These are phyloP conservation scores for Limnephilus lunatus DNA, from an alignment of 2,888 invertebrate species.

Conservation along the genomic window DNA sequence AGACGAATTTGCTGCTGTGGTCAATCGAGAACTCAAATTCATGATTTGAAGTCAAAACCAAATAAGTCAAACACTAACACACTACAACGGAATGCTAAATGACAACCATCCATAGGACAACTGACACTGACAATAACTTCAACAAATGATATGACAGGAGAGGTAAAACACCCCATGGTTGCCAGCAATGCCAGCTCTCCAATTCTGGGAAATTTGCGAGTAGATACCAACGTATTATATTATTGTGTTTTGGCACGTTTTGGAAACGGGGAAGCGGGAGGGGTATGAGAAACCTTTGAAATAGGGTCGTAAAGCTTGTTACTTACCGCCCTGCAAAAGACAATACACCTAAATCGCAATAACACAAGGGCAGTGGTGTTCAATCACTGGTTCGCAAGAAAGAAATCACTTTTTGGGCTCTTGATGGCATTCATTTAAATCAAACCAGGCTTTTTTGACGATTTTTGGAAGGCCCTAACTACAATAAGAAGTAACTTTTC, in stretches of 20 bases:
- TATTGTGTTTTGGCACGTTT: not conserved
- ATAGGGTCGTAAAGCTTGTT: not conserved
- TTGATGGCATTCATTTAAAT: too few relatives aligned
- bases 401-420: too few relatives aligned
- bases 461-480: too few relatives aligned
- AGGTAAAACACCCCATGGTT: not conserved
- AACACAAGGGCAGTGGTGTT: too few relatives aligned
- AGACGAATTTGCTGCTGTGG: not conserved
- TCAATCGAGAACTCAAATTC: not conserved
- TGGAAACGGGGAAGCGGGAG: not conserved
- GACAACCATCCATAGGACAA: too few relatives aligned
- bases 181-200: not conserved
- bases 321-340: not conserved
- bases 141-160: not conserved
- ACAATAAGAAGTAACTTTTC: too few relatives aligned
- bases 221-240: not conserved
- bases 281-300: not conserved
- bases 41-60: not conserved
- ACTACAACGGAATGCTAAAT: not conserved
- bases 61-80: not conserved
- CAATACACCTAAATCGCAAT: not conserved
- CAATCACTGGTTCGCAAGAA: too few relatives aligned
- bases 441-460: too few relatives aligned
- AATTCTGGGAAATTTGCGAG: not conserved
- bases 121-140: not conserved